Conservation (phyloP, 2,888 invertebrate species). For the Athalia circularis region DNA sequence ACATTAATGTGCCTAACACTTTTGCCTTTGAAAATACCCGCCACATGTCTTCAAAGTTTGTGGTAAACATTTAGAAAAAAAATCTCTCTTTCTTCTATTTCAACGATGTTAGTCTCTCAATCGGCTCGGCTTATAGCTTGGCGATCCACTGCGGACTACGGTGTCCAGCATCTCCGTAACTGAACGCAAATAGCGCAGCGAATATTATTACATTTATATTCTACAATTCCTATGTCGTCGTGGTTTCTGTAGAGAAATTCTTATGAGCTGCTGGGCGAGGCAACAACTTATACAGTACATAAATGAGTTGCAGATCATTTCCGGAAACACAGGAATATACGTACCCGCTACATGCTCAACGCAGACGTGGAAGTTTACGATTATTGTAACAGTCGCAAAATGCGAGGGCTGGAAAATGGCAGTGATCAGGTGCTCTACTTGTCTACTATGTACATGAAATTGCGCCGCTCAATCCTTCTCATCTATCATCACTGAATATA, state of each 20-base stretch:
- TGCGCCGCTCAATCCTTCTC: not conserved
- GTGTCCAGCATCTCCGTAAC: slow-evolving; percentile 6
- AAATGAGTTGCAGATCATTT: not conserved
- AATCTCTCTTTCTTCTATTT: slow-evolving; percentile 73
- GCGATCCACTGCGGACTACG: slow-evolving; percentile 3
- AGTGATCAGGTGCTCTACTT: too few relatives aligned
- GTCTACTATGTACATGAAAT: not conserved
- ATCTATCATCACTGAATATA: not conserved
- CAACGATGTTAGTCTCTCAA: slow-evolving; percentile 56
- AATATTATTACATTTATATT: not conserved
- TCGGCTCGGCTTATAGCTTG: not conserved
- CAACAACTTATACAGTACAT: not conserved
- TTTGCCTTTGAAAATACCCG: not conserved
- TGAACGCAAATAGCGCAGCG: not conserved
- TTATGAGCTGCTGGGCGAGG: not conserved
- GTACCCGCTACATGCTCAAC: not conserved
- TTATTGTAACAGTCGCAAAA: slow-evolving; percentile 2
- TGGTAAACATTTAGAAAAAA: too few relatives aligned
- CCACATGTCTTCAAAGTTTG: not conserved
- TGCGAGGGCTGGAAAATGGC: not conserved
- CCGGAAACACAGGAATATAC: slow-evolving; percentile 12
- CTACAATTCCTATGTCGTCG: not conserved
- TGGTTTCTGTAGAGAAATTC: not conserved
- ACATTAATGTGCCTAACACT: not conserved
- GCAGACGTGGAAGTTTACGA: slow-evolving; percentile 6